Base-by-base conservation (phyloP, 2,888 invertebrate genomes). In the Mythimna impura region DNA sequence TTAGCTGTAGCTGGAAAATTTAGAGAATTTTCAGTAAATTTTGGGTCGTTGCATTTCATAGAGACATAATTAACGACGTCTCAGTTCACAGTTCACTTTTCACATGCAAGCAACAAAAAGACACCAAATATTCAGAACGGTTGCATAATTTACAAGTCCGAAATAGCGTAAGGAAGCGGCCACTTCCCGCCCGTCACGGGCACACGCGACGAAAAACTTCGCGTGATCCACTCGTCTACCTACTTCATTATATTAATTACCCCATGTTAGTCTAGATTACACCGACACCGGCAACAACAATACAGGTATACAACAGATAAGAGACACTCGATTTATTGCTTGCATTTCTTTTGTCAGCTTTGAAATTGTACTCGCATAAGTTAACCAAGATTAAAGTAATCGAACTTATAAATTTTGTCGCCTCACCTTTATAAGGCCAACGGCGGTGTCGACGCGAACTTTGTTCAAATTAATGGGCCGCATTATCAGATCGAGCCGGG, bases 331-430 rank as follows among this genome's bases (percentile, higher is more conserved):
- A 96, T 96, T 96, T 96, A 96, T 96, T 92, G 94, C 95, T 91
- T 95, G 96, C 96, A 96, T 96, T 96, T 96, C 96, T 96, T 96
- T 96, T 96, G 96, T 96, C 96, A 96, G 96, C 95, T 95, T 95
- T 95, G 95, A 95, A 96, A 96, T 96, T 96, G 96, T 96, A 95
- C 94, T 94, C 96, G 96, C 96, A 96, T 96, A 96, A 96, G 96
- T 96, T 96, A 96, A 91, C 94, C 93, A 94, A 96, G 96, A 96
- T 96, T 96, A 96, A 96, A 96, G 95, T 96, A 96, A 96, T 96
- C 96, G 96, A 96, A 96, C 96, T 96, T 96, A 96, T 96, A 96
- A 96, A 96, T 96, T 96, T 96, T 96, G 96, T 96, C 96, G 94
- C 93, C 95, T 96, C 96, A 96, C 95, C 96, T 96, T 93, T 95